These are phyloP conservation scores for Pseudoips prasinana DNA, from an alignment of 2,888 invertebrate genomes.

Conservation along the genomic window DNA sequence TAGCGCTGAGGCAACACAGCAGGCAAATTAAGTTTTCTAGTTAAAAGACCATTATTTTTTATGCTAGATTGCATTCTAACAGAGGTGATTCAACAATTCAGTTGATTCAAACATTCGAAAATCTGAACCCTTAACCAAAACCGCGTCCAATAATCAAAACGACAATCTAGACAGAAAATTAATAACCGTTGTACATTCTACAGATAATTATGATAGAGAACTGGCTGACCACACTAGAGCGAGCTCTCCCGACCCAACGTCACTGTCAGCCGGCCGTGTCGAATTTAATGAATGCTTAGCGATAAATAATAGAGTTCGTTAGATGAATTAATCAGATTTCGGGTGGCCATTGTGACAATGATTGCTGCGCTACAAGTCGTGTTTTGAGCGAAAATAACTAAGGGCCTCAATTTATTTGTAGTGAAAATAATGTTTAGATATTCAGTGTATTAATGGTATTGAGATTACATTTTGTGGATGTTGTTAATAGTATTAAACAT, in stretches of 20 bases:
- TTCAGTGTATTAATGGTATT: not conserved
- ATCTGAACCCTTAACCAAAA: not conserved
- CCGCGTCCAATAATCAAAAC: slow-evolving; percentile 1
- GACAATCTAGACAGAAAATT: slow-evolving; percentile 19
- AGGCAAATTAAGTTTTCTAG: no score
- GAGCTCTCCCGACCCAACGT: slow-evolving; percentile 17
- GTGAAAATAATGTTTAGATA: slow-evolving; percentile 14
- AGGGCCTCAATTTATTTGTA: slow-evolving; percentile 23
- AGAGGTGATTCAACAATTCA: no score
- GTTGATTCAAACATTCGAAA: slow-evolving; percentile 3
- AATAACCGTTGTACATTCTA: slow-evolving; percentile 22
- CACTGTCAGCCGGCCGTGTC: slow-evolving; percentile 39
- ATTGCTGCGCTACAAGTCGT: slow-evolving; percentile 36
- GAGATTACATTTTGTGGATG: not conserved
- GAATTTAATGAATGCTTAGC: slow-evolving; percentile 58
- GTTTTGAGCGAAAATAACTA: slow-evolving; percentile 30
- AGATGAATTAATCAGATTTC: slow-evolving; percentile 55
- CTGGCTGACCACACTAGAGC: slow-evolving; percentile 25
- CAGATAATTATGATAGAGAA: slow-evolving; percentile 29
- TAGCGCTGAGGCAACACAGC: no score
- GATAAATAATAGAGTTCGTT: slow-evolving; percentile 63
- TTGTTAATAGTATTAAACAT: no score
- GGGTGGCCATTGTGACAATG: slow-evolving; percentile 44
- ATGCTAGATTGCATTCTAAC: no score
- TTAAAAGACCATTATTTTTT: no score